phyloP scores from a whole-genome alignment of 2,113 vertebrate genomes.

The Ornithorhynchus anatinus region DNA sequence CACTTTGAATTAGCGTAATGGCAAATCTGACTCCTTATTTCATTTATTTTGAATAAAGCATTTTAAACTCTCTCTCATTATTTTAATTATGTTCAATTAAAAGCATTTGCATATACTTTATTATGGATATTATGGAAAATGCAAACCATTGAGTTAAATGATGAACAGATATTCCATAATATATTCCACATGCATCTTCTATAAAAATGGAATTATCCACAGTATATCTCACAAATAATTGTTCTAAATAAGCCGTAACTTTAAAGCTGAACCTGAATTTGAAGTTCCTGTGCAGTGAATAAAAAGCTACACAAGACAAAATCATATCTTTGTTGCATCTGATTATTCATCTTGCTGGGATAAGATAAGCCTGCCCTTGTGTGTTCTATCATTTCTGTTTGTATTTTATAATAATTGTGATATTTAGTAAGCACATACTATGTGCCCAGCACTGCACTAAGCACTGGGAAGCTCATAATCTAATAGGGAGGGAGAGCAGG shows the following conservation, averaged over 20 bases:
- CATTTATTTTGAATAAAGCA: slow-evolving; percentile 67
- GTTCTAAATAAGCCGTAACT: not conserved
- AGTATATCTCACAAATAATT: not conserved
- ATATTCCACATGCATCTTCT: slow-evolving; percentile 30
- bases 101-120: slow-evolving; percentile 66
- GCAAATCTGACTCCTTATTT: slow-evolving; percentile 57
- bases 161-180: slow-evolving; percentile 56
- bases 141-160: slow-evolving; percentile 52
- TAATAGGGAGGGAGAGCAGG: too few relatives aligned
- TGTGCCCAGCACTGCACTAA: too few relatives aligned
- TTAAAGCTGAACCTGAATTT: not conserved
- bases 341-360: too few relatives aligned
- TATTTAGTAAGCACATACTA: too few relatives aligned
- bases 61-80: slow-evolving; percentile 69
- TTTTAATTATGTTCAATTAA: slow-evolving; percentile 70
- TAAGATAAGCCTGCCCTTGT: too few relatives aligned
- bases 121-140: slow-evolving; percentile 61
- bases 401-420: too few relatives aligned
- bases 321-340: too few relatives aligned
- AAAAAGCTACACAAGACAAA: too few relatives aligned
- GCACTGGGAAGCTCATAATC: too few relatives aligned
- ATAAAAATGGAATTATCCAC: slow-evolving; percentile 42
- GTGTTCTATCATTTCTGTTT: too few relatives aligned
- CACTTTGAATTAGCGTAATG: slow-evolving; percentile 65
- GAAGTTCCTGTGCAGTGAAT: not conserved